phyloP scores from a whole-genome alignment of 2,888 invertebrate genomes.

The Rambutsinella grinnellia region DNA sequence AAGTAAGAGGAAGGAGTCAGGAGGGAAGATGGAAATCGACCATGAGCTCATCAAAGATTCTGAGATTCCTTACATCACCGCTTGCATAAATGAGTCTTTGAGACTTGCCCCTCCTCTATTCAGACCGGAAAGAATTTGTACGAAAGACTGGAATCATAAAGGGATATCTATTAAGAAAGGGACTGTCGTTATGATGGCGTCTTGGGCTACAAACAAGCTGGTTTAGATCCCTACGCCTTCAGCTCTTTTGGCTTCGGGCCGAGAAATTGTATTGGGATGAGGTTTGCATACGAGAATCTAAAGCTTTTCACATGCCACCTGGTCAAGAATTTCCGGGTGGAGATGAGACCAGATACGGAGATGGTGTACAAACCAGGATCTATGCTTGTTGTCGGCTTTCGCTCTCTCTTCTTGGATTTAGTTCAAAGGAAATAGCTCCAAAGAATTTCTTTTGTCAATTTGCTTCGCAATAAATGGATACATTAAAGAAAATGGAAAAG shows the following conservation, averaged over 20 bases:
- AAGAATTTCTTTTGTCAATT: not conserved
- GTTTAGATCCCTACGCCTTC: constrained; percentile 54
- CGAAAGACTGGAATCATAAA: constrained; percentile 58
- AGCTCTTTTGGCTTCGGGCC: constrained; percentile 59
- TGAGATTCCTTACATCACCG: constrained; percentile 52
- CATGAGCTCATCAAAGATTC: constrained; percentile 68
- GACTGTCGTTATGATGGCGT: constrained; percentile 44
- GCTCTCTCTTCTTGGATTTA: constrained; percentile 56
- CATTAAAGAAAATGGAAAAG: too few relatives aligned
- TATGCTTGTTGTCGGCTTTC: constrained; percentile 44
- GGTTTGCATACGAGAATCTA: constrained; percentile 58
- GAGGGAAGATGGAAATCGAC: not conserved
- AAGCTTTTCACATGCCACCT: constrained; percentile 54
- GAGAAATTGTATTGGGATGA: constrained; percentile 52
- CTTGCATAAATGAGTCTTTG: constrained; percentile 68
- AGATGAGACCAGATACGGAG: constrained; percentile 51
- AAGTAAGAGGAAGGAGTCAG: constrained; percentile 19
- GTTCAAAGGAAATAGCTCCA: constrained; percentile 46
- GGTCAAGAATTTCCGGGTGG: constrained; percentile 50
- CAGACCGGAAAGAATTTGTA: constrained; percentile 58
- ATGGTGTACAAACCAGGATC: constrained; percentile 52
- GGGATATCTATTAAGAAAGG: constrained; percentile 59
- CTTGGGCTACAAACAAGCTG: constrained; percentile 57
- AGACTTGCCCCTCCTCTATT: constrained; percentile 68
- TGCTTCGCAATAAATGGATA: too few relatives aligned